Evolutionary conservation across 2,888 invertebrate genomes (phyloP), one percentile per base, ranked within the genome.

Genomic region (Falcaria lacertinaria): DNA sequence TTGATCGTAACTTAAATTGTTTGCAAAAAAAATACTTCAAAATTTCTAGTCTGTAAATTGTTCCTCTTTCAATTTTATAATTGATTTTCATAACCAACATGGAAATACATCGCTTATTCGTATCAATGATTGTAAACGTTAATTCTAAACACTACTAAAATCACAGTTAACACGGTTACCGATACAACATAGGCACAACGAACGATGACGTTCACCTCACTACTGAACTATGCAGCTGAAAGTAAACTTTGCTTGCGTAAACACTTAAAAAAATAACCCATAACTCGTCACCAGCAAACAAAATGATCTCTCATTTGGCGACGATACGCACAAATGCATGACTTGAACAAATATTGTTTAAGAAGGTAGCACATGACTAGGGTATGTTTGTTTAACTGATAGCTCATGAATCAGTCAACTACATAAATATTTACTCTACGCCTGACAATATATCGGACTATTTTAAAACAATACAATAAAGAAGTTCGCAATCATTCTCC

Each of bases 311-410:
- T 22, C 39, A 45, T 48, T 47, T 28, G 39, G 45, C 39, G 52
- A 48, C 44, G 40, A 58, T 47, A 43, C 28, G 28, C 11, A 28
- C 45, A 52, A 57, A 61, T 68, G 69, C 63, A 73, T 71, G 72
- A 75, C 73, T 71, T 64, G 40, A 44, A 35, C 63, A 75, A 79
- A 75, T 74, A 80, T 72, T 75, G 55, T 64, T 46, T 44, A 42
- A 43, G n/a, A 42, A 41, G 28, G 41, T 34, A 41, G 67, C 79
- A 77, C 74, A 78, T 79, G 79, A 79, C 74, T 72, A 52, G 47
- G 52, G 43, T 45, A 41, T 69, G 55, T 75, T 74, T 74, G 53
- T 16, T 34, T 36, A 50, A 44, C 41, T 45, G 71, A 74, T 74
- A 68, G 60, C 46, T 7, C 11, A 8, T 14, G 19, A 36, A 22